Base-by-base conservation (phyloP, 2,113 vertebrate species). In the Salvelinus namaycush region DNA sequence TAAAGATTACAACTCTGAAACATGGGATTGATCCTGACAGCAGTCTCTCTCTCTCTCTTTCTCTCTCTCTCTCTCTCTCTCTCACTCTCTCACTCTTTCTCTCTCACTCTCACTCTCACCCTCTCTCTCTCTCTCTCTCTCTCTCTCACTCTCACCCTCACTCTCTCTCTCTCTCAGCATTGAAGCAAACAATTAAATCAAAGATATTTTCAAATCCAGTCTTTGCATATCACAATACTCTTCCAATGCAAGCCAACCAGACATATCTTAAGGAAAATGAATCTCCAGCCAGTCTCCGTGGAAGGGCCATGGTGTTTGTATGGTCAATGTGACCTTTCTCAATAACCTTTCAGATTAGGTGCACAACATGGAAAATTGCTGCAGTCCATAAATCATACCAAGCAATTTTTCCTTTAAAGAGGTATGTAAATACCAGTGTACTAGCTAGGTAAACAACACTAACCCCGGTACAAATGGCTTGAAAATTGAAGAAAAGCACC, bases 401-500 rank as follows among this genome's bases (percentile, higher is more conserved):
- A 95, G 94, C 95, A 95, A 95, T 97, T 96, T 92, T 90, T 92
- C 93, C 95, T 97, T 96, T 97, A 96, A 97, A 97, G 96, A 96
- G 95, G 95, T 98, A 99, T 99, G 97, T 97, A 99, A 99, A 98
- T 97, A 98, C 96, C 96, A 97, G 94, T 96, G 94, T 96, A 96
- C 96, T 95, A 96, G 95, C 94, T 96, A 96, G 96, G 97, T 98
- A 99, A 99, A 98, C 96, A 98, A 97, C 95, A 95, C 95, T 97
- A 96, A 97, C 97, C 97, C 97, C 92, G 88, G 80, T 95, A 96
- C 96, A 98, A 98, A 98, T 98, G 95, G 96, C 95, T 96, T 92
- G 95, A 96, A 98, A 99, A 99, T 98, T 96, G 97, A 97, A 98
- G 97, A 98, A 99, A 98, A 98, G 95, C 96, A 97, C 96, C 95